These are phyloP conservation scores for Brachionus paranguensis DNA, from an alignment of 1,140 invertebrate species.

Conservation along the genomic window DNA sequence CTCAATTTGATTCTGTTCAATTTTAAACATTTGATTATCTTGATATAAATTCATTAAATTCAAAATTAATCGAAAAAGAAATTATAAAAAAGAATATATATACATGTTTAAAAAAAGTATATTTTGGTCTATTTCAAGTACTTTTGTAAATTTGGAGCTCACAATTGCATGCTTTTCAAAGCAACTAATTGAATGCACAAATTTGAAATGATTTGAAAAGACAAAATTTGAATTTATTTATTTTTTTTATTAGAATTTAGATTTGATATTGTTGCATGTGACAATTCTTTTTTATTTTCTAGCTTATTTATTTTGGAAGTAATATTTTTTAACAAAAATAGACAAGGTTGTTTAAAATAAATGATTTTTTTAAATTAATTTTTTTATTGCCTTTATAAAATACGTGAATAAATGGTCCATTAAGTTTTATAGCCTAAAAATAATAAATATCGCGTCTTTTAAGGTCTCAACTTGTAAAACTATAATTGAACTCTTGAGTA, in stretches of 20 bases:
- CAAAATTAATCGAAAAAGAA: neutral
- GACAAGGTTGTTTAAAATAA: too few species aligned
- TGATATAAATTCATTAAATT: slow-evolving; percentile 26
- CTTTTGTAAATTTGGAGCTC: neutral
- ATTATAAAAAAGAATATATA: neutral
- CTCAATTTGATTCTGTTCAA: neutral
- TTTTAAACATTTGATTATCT: slow-evolving; percentile 17
- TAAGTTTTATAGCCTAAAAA: too few species aligned
- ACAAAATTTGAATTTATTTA: neutral
- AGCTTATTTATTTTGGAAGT: neutral
- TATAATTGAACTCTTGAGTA: too few species aligned
- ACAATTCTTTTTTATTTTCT: neutral
- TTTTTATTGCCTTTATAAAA: too few species aligned
- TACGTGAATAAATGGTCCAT: too few species aligned
- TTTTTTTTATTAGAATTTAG: neutral
- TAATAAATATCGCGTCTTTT: too few species aligned
- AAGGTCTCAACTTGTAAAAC: too few species aligned
- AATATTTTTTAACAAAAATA: too few species aligned
- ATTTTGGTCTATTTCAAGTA: neutral
- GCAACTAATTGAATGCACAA: neutral
- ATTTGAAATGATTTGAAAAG: neutral
- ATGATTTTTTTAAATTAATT: too few species aligned
- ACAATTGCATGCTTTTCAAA: neutral
- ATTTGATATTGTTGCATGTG: neutral
- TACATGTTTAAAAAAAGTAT: neutral